phyloP scores from a whole-genome alignment of 1,140 invertebrate genomes.

The Zaprionus ghesquierei region DNA sequence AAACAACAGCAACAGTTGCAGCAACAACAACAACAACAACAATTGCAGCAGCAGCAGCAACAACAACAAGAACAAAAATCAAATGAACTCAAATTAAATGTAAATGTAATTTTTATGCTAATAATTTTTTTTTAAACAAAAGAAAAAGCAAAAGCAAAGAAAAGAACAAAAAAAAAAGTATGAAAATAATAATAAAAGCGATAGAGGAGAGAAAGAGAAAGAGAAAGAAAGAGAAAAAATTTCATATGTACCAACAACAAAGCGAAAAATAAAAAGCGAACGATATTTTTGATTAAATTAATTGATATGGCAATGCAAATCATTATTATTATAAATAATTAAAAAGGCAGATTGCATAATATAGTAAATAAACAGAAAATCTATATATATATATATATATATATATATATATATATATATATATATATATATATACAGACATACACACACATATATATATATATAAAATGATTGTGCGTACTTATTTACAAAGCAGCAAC shows the following conservation, averaged over 20 bases:
- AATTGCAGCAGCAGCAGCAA: conserved; percentile 48
- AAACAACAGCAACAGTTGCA: conserved; percentile 56
- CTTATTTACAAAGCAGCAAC: conserved; percentile 71
- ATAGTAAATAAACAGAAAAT: conserved; percentile 33
- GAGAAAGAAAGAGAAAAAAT: conserved; percentile 11
- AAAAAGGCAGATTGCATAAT: conserved; percentile 64
- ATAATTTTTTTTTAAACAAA: conserved; percentile 82
- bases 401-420: conserved; percentile 33
- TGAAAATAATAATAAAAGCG: background rate
- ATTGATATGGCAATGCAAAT: conserved; percentile 63
- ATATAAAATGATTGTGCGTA: conserved; percentile 52
- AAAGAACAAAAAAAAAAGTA: conserved; percentile 32
- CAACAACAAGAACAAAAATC: conserved; percentile 74
- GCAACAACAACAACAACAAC: conserved; percentile 29
- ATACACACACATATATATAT: conserved; percentile 31
- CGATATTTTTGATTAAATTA: conserved; percentile 75
- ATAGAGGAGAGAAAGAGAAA: conserved; percentile 21
- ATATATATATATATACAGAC: conserved; percentile 21
- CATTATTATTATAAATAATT: conserved; percentile 64
- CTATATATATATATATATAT: conserved; percentile 33
- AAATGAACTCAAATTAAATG: conserved; percentile 83
- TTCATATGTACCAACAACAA: conserved; percentile 43
- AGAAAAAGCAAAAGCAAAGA: conserved; percentile 33
- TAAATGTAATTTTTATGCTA: conserved; percentile 83
- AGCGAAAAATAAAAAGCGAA: conserved; percentile 49